These are phyloP conservation scores for Oxytorus armatus DNA, from an alignment of 2,888 invertebrate genomes.

Conservation along the genomic window DNA sequence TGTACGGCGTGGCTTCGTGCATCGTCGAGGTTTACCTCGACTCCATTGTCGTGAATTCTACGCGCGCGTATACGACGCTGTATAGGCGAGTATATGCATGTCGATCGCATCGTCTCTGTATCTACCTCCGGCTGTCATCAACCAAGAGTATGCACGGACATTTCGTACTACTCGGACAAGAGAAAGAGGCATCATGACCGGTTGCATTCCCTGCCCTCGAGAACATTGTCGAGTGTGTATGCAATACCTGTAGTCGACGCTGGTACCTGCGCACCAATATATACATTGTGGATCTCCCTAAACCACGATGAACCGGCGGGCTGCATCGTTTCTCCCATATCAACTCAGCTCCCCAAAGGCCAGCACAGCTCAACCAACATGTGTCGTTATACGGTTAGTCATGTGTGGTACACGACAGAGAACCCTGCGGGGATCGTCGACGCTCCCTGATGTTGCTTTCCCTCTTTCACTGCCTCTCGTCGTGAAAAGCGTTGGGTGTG, in stretches of 20 bases:
- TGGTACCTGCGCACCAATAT: slow-evolving; percentile 41
- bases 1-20: slow-evolving; percentile 58
- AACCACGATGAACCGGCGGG: slow-evolving; percentile 48
- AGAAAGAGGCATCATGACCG: slow-evolving; percentile 51
- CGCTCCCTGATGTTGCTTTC: slow-evolving; percentile 47
- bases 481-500: slow-evolving; percentile 54
- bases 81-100: slow-evolving; percentile 42
- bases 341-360: slow-evolving; percentile 34
- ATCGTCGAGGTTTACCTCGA: slow-evolving; percentile 65
- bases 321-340: slow-evolving; percentile 48
- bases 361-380: slow-evolving; percentile 45
- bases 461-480: slow-evolving; percentile 43
- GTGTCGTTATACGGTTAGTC: slow-evolving; percentile 54
- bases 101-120: slow-evolving; percentile 55
- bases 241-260: slow-evolving; percentile 49
- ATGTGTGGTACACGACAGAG: slow-evolving; percentile 50
- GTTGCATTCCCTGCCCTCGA: slow-evolving; percentile 40
- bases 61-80: slow-evolving; percentile 56
- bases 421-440: slow-evolving; percentile 44
- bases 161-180: slow-evolving; percentile 53
- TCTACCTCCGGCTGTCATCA: slow-evolving; percentile 51
- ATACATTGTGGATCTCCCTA: slow-evolving; percentile 52
- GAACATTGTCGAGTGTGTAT: slow-evolving; percentile 53
- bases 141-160: slow-evolving; percentile 53
- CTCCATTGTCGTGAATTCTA: slow-evolving; percentile 68